Percentiles rank a stretch among this genome's conserved stretches.
Evolutionary conservation across 2,113 vertebrate species (phyloP).

Genomic region (Zootoca vivipara): DNA sequence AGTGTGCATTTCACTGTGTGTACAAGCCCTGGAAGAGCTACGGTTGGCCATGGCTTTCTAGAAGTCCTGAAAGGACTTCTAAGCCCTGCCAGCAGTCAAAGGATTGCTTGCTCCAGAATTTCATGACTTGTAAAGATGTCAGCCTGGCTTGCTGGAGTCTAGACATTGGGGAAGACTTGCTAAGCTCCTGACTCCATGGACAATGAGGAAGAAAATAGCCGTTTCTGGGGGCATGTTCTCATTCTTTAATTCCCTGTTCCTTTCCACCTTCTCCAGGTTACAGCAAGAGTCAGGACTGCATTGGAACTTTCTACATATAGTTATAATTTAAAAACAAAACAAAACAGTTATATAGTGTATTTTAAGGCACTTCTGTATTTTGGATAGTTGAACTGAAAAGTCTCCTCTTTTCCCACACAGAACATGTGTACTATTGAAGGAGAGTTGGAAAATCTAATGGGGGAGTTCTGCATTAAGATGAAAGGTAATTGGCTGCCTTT

Average conservation of each 20-base stretch:
- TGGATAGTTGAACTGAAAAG: constrained; percentile 18
- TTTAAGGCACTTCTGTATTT: neutral
- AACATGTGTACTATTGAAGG: constrained; percentile 94
- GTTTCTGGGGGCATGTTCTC: neutral
- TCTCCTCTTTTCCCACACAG: constrained; percentile 71
- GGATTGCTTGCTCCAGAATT: neutral
- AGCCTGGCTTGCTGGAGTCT: neutral
- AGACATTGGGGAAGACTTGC: neutral
- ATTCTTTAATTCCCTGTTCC: neutral
- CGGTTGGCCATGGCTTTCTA: neutral
- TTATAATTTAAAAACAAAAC: no score
- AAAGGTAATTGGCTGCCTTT: constrained; percentile 83
- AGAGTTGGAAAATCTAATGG: constrained; percentile 92
- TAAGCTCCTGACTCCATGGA: neutral
- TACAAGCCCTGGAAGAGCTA: neutral
- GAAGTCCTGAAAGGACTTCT: neutral
- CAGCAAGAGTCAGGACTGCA: neutral
- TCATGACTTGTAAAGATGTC: neutral
- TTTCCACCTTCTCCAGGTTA: neutral
- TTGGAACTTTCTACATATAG: neutral
- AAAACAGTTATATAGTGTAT: neutral
- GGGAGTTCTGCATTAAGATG: constrained; percentile 98
- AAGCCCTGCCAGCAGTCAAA: neutral
- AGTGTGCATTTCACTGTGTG: neutral
- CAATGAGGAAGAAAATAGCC: neutral